These are phyloP conservation scores for Scolopax bukidnonensis DNA, from an alignment of 2,797 vertebrate genomes.

Conservation along the genomic window DNA sequence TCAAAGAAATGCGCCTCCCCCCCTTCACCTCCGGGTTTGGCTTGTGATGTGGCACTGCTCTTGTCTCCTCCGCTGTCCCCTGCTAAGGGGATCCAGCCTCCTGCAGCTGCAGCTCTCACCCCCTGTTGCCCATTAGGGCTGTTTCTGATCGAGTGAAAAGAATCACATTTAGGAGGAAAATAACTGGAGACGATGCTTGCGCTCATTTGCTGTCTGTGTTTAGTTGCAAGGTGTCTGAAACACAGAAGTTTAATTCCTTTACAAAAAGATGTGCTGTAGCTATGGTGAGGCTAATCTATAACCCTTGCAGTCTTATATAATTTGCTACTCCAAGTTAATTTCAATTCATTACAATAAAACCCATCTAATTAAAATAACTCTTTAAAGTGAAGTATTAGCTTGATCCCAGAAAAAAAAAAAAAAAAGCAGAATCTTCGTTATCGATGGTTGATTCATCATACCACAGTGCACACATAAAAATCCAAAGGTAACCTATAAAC, in stretches of 20 bases:
- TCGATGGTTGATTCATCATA: slow-evolving; percentile 52
- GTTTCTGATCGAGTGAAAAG: not conserved
- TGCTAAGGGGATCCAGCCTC: not conserved
- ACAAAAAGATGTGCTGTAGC: slow-evolving; percentile 74
- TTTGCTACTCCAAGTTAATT: slow-evolving; percentile 76
- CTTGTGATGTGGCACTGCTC: not conserved
- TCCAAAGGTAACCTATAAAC: slow-evolving; percentile 77
- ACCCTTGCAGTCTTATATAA: slow-evolving; percentile 62
- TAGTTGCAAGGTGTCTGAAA: slow-evolving; percentile 32
- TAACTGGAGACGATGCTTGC: not conserved
- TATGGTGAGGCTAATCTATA: slow-evolving; percentile 76
- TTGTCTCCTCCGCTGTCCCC: not conserved
- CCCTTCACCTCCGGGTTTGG: not conserved
- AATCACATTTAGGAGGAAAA: not conserved
- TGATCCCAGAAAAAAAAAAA: slow-evolving; percentile 42
- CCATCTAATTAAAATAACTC: slow-evolving; percentile 74
- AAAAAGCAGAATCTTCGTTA: slow-evolving; percentile 29
- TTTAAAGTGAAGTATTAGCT: slow-evolving; percentile 75
- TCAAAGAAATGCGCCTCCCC: not conserved
- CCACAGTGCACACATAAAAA: slow-evolving; percentile 24
- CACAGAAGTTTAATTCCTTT: slow-evolving; percentile 41
- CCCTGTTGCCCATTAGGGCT: not conserved
- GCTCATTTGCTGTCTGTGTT: not conserved
- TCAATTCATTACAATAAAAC: slow-evolving; percentile 76
- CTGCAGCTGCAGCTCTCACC: not conserved